Evolutionary conservation across 2,888 invertebrate genomes (phyloP).

Genomic region (Stenodera caucasica): DNA sequence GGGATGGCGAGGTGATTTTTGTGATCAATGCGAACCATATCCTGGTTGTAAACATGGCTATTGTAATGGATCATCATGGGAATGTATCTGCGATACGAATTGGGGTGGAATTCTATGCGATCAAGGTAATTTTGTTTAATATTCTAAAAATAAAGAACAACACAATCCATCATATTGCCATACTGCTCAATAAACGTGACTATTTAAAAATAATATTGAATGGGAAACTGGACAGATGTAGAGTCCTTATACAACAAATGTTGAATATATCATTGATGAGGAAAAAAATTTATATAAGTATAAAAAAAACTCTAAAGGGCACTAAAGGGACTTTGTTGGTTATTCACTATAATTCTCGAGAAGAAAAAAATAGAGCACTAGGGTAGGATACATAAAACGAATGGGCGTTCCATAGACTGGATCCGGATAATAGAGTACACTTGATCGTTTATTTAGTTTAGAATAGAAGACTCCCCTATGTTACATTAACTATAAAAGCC

Average conservation of each 20-base stretch:
- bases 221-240: conserved; percentile 31
- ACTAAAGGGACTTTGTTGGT: neutral
- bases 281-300: conserved; percentile 43
- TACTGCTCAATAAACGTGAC: neutral
- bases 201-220: conserved; percentile 25
- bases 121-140: conserved; percentile 68
- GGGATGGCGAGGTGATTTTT: conserved; percentile 91
- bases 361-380: neutral
- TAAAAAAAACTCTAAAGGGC: conserved; percentile 4
- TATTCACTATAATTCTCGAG: neutral
- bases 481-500: neutral
- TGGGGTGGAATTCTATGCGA: conserved; percentile 99
- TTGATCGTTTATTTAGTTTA: neutral
- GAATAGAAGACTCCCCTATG: neutral
- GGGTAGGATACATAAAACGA: neutral
- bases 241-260: conserved; percentile 48
- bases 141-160: too few relatives aligned
- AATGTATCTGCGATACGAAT: conserved; percentile 96
- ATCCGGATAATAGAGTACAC: neutral
- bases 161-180: neutral
- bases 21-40: conserved; percentile 91
- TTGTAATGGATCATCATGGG: conserved; percentile 92
- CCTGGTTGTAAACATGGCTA: conserved; percentile 96
- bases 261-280: conserved; percentile 35
- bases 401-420: conserved; percentile 1